Evolutionary conservation across 1,140 invertebrate genomes (phyloP), one percentile per base, ranked within the genome.

Genomic region (Drosophila ohnishii): DNA sequence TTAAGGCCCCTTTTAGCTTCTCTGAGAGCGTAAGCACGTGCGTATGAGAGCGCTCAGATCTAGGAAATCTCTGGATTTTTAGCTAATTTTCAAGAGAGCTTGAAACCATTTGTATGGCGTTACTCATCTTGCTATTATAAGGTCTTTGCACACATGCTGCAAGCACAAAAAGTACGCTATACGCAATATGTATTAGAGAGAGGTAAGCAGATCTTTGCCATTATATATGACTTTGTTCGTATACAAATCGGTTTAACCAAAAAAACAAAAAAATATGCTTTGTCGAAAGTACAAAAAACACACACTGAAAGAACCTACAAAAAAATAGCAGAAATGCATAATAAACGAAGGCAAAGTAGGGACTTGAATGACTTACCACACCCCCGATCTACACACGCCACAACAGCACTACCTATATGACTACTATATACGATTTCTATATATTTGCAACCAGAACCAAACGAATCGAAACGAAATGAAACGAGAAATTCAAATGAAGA

Each of bases 161-260:
- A 86, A 87, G 83, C 83, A 86, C 83, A 86, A 86, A 22, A 34
- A 42, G 61, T 59, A 64, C 57, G 67, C 67, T 78, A 64, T 70
- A 82, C 57, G 67, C 67, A 82, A 67, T 70, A 82, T 78, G 57
- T 73, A 57, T 62, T 75, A 65, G 62, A 62, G 59, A 74, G 70
- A 48, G 70, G 64, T 35, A 35, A 65, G 55, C 25, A 53, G 65
- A 81, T 71, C 75, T 67, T 64, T 81, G 76, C 75, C 74, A 81
- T 86, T 79, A 75, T 37, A 35, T 69, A 35, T 69, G 70, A 63
- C 65, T 71, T 80, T 74, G 56, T 72, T 74, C 69, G 59, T 67
- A 81, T 70, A 71, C 58, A 81, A 85, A 84, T 83, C 65, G 83
- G 80, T 85, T 82, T 75, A 81, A 85, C 83, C 83, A 87, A 87